Evolutionary conservation across 2,797 vertebrate species (phyloP), one percentile per base, ranked within the genome.

Genomic region (Hybognathus amarus): DNA sequence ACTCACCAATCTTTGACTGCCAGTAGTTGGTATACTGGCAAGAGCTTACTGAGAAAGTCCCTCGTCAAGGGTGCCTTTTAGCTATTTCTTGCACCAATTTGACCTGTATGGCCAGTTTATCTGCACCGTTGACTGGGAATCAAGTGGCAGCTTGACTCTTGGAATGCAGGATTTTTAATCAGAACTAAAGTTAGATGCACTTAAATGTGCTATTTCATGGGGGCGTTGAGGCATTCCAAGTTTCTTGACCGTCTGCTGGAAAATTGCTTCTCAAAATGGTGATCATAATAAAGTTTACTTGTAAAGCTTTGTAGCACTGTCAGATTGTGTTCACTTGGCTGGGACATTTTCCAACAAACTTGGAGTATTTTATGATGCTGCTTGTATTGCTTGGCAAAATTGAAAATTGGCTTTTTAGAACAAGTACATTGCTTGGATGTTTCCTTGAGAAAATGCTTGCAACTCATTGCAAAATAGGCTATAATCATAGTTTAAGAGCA

Each of bases 61-160:
- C 63, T 56, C 9, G 30, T 64, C 30, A 63, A 36, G 2, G 38
- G 22, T 66, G 47, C 56, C 11, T 42, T 56, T 69, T 61, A 33
- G 27, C 13, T 40, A 52, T 85, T 85, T 79, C 64, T 80, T 11
- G 5, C 56, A 73, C n/a, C 42, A 61, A 66, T 59, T 83, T 83
- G 47, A 63, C 77, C 36, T 20, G 47, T 75, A 47, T 12, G 86
- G 80, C 77, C 74, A 52, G 82, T 75, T 75, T 54, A 71, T 86
- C 73, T 84, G 54, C 56, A 63, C 0, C 3, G 47, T 40, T 80
- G 50, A 33, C 81, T 64, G 47, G 22, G 8, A 54, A 73, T 85
- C 84, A 83, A 84, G 82, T 80, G 61, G 33, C 40, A 66, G 40
- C 79, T 77, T 88, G 42, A 85, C 9, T 45, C 13, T 85, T 17